Conservation (phyloP, 2,797 vertebrate genomes). For the Cirrhinus molitorella region DNA sequence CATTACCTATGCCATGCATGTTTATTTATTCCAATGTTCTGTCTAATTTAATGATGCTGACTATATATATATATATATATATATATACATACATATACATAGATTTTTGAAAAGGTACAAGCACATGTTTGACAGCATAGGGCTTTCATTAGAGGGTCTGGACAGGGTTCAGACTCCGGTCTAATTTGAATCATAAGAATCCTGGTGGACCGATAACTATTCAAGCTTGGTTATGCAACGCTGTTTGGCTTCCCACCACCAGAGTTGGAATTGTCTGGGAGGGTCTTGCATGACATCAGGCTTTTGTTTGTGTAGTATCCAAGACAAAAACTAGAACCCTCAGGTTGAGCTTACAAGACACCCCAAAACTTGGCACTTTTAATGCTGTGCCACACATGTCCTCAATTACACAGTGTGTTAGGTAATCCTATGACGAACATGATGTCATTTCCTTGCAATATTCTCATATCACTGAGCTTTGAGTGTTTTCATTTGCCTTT, state of each 20-base stretch:
- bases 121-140: background rate
- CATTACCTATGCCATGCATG: background rate
- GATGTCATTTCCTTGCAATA: slow-evolving; percentile 66
- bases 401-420: slow-evolving; percentile 73
- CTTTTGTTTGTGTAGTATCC: slow-evolving; percentile 54
- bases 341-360: slow-evolving; percentile 17
- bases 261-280: slow-evolving; percentile 25
- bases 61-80: too few relatives aligned
- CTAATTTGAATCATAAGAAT: slow-evolving; percentile 44
- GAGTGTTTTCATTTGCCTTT: slow-evolving; percentile 47
- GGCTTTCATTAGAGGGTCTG: background rate
- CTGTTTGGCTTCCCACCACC: background rate
- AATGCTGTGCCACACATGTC: slow-evolving; percentile 69
- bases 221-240: slow-evolving; percentile 47
- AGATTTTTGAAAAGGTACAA: background rate
- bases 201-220: slow-evolving; percentile 15
- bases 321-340: slow-evolving; percentile 50
- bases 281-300: slow-evolving; percentile 50
- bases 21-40: background rate
- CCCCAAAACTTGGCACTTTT: slow-evolving; percentile 39
- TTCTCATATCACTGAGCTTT: background rate
- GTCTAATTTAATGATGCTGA: background rate
- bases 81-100: too few relatives aligned
- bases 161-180: slow-evolving; percentile 9
- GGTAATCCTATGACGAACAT: slow-evolving; percentile 71